Evolutionary conservation across 2,888 invertebrate genomes (phyloP).

Genomic region (Volucella bombylans): DNA sequence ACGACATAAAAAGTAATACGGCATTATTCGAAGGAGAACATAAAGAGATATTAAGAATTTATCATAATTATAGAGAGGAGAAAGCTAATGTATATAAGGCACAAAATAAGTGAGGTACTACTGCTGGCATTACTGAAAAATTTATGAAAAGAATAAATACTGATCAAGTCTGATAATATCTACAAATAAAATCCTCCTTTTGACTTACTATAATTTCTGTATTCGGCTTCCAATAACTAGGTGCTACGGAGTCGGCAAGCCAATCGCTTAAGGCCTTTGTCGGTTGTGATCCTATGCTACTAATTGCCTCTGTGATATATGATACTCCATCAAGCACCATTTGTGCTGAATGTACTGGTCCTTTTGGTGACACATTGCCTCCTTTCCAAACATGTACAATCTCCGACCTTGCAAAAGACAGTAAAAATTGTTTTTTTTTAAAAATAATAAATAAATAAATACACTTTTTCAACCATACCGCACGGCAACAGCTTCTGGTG

Average conservation of each 20-base stretch:
- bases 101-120: too few species aligned
- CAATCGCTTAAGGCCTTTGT: constrained; percentile 86
- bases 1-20: too few species aligned
- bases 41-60: too few species aligned
- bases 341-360: constrained; percentile 85
- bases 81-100: too few species aligned
- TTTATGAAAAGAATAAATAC: too few species aligned
- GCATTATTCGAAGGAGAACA: too few species aligned
- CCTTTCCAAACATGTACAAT: constrained; percentile 88
- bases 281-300: constrained; percentile 88
- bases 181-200: not conserved
- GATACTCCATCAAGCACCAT: constrained; percentile 86
- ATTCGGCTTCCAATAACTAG: constrained; percentile 91
- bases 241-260: constrained; percentile 89
- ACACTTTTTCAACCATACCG: constrained; percentile 75
- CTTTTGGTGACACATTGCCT: constrained; percentile 83
- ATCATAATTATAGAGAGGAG: too few species aligned
- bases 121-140: too few species aligned
- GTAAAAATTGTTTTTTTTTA: not conserved
- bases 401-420: constrained; percentile 83
- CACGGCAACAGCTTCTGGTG: constrained; percentile 87
- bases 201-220: constrained; percentile 86
- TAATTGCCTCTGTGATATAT: constrained; percentile 85
- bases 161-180: too few species aligned
- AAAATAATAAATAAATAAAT: too few species aligned